phyloP scores from a whole-genome alignment of 1,140 invertebrate genomes.

The Meloidogyne exigua region DNA sequence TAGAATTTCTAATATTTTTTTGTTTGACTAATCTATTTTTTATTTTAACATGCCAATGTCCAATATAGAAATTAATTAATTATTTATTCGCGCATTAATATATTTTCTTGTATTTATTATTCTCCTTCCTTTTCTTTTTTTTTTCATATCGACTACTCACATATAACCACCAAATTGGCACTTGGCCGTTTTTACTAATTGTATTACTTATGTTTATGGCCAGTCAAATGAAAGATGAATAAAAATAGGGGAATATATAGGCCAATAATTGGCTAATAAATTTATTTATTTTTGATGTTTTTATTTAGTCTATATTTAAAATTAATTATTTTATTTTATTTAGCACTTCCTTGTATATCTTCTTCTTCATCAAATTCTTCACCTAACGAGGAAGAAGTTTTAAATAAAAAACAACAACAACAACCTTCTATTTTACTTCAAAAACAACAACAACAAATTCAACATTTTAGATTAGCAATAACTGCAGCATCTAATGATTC shows the following conservation, averaged over 20 bases:
- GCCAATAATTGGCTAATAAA: neutral
- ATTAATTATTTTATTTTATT: neutral
- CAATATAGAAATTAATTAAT: neutral
- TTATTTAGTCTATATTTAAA: too few species aligned
- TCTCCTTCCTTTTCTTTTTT: neutral
- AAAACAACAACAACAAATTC: neutral
- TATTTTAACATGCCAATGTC: neutral
- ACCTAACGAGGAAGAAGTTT: neutral
- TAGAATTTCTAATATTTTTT: neutral
- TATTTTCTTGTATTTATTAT: neutral
- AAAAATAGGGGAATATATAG: neutral
- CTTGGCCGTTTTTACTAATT: neutral
- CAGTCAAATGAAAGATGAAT: neutral
- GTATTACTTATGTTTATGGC: neutral
- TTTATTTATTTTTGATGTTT: neutral
- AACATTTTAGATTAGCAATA: neutral
- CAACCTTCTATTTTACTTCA: neutral
- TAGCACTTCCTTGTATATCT: conserved; percentile 8
- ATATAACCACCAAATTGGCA: neutral
- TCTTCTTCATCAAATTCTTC: conserved; percentile 4
- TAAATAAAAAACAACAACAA: neutral
- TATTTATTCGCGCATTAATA: neutral
- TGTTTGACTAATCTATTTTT: neutral
- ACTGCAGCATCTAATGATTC: conserved; percentile 9
- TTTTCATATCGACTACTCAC: neutral